Evolutionary conservation across 2,888 invertebrate species (phyloP), one percentile per base, ranked within the genome.

Genomic region (Megastigmus dorsalis): DNA sequence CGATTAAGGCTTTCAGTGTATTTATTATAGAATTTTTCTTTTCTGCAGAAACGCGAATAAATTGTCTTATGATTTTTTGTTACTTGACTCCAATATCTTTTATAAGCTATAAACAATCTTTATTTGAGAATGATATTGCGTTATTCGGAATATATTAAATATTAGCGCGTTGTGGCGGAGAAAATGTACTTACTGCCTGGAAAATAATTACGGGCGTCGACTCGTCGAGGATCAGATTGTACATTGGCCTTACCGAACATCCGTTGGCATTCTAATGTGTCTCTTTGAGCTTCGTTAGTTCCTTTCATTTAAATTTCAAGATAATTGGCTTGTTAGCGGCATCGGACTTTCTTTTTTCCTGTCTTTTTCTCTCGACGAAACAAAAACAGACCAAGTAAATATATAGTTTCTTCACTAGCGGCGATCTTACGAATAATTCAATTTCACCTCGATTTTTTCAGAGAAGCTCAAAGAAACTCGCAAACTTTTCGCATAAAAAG

Each of bases 251-350:
- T 36, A 55, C 60, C 43, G 54, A 41, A 36, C 38, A 28, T 36
- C 41, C 43, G 52, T 52, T 43, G 66, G 33, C 43, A 33, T 9
- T 57, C 18, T n/a, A n/a, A 15, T 41, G n/a, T 48, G 43, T 48
- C 28, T 63, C 63, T 71, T 63, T 63, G 70, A 71, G 70, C 62
- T 71, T 71, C 63, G 68, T 60, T 69, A 69, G 38, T 10, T 18
- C 2, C 0, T 50, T 50, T n/a, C 20, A 50, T 23, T 54, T 52
- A 18, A 41, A 52, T 41, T 66, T 54, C 26, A 23, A 54, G 10
- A 18, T 60, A 50, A 50, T 69, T 69, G 68, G 45, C 57, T 36
- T 43, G 23, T 10, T n/a, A n/a, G n/a, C n/a, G n/a, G 20, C 9
- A 7, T 13, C 45, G 9, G 15, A 45, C 23, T 45, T 57, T 26